These are phyloP conservation scores for Lasioglossum calceatum DNA, from an alignment of 2,888 invertebrate genomes.

Conservation along the genomic window DNA sequence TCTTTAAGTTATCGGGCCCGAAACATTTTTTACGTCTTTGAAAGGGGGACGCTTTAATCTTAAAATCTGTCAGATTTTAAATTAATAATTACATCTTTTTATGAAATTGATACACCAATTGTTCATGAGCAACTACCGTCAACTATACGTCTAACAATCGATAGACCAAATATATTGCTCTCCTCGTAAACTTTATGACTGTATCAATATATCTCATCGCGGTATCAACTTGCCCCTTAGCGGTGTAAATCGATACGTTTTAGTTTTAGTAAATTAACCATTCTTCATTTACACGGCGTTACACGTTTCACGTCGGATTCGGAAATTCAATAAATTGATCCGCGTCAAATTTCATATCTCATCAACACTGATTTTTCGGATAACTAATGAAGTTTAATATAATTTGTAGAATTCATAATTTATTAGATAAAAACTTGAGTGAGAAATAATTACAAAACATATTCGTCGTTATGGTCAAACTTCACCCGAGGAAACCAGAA, in stretches of 20 bases:
- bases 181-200: neutral
- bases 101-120: neutral
- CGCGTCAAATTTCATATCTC: no score
- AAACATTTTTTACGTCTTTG: no score
- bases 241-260: neutral
- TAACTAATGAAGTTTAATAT: no score
- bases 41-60: no score
- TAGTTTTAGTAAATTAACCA: neutral
- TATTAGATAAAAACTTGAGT: no score
- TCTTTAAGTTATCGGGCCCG: neutral
- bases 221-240: neutral
- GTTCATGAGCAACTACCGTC: neutral
- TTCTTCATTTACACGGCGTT: neutral
- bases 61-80: no score
- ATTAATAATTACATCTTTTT: neutral
- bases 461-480: no score
- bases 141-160: neutral
- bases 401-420: no score
- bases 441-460: no score
- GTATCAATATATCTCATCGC: neutral
- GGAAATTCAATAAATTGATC: no score
- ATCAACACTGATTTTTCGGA: no score
- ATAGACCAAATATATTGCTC: neutral
- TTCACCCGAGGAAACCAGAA: no score
- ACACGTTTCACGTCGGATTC: neutral